phyloP scores from a whole-genome alignment of 1,140 invertebrate species.

The Euura saliciscinereae region DNA sequence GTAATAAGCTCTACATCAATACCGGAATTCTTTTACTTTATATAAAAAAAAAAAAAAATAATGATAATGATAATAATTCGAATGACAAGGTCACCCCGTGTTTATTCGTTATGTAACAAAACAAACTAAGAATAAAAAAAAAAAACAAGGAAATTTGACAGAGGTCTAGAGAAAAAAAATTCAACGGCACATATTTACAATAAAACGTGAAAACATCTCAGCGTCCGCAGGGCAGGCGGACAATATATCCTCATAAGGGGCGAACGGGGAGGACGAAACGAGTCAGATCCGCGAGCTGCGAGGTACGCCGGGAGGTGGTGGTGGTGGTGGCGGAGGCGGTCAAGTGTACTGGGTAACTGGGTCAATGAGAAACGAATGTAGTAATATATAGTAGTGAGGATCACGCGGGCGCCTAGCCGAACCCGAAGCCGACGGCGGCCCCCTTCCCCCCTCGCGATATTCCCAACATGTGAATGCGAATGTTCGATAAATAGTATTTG shows the following conservation, averaged over 20 bases:
- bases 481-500: too few relatives aligned
- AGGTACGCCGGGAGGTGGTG: too few relatives aligned
- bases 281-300: too few relatives aligned
- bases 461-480: too few relatives aligned
- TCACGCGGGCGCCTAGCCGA: conserved; percentile 1
- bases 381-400: not conserved
- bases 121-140: not conserved
- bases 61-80: not conserved
- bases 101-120: not conserved
- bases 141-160: not conserved
- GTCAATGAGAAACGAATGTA: conserved; percentile 55
- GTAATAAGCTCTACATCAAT: too few relatives aligned
- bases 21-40: too few relatives aligned
- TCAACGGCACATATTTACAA: too few relatives aligned
- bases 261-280: conserved; percentile 5
- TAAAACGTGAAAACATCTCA: not conserved
- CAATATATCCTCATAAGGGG: conserved; percentile 9
- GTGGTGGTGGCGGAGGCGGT: conserved; percentile 39
- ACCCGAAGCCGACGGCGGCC: not conserved
- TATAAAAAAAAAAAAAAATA: not conserved
- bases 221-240: not conserved
- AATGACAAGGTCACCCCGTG: not conserved
- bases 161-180: not conserved
- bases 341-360: conserved; percentile 61
- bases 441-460: not conserved